Evolutionary conservation across 2,113 vertebrate genomes (phyloP), one percentile per base, ranked within the genome.

Genomic region (Atrichornis clamosus): DNA sequence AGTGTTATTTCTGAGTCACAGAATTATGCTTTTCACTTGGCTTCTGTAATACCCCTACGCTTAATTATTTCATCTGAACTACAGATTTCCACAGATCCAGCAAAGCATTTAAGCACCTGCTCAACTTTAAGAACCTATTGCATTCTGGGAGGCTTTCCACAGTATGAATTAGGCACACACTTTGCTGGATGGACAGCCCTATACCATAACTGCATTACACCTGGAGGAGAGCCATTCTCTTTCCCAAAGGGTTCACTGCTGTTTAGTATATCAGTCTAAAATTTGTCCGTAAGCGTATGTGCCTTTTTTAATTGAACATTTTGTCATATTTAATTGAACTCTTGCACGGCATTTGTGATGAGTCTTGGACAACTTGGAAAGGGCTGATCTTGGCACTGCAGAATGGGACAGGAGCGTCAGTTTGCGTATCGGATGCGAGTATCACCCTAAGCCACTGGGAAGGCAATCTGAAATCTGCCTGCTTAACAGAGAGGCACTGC

Each of bases 1-100:
- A 96, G 92, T 77, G 72, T 83, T 90, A 84, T 92, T 93, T 96
- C 95, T 92, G 90, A 97, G 82, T 88, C 87, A 95, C 82, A 83
- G 89, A 94, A 90, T 84, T 95, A 92, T 88, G 39, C 72, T 97
- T 95, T 95, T 96, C 72, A 81, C 82, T 96, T 90, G 78, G 84
- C 47, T 96, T 85, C 90, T 91, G 47, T 85, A 93, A 83, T 68
- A 95, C 90, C 85, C 88, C 90, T 95, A 96, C 28, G 8, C 85
- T 93, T 93, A 94, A 96, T 95, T 95, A 93, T 96, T 94, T 90
- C 68, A 93, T 93, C 72, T 88, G 68, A 96, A 94, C 90, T 91
- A 59, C 82, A 90, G 72, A 92, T 95, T 96, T 95, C 72, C 67
- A 85, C 1, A 3, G 73, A 96, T 91, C 63, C 79, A 95, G 70